Evolutionary conservation across 2,888 invertebrate genomes (phyloP), one percentile per base, ranked within the genome.

Genomic region (Lordiphosa fenestrarum): DNA sequence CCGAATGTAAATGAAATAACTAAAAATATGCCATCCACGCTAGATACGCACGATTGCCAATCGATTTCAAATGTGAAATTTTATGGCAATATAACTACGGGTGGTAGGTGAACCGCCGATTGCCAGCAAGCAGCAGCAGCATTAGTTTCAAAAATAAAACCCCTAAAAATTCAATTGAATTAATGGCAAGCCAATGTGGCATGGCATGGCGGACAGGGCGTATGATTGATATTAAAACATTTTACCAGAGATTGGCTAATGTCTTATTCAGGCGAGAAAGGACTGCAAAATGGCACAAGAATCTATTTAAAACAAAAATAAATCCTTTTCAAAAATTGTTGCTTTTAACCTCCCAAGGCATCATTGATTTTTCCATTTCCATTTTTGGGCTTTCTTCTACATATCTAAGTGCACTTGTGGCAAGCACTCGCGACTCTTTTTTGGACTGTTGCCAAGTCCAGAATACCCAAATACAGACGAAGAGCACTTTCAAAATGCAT

Each of bases 321-420:
- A 15, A 33, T 6, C 33, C 35, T 13, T 44, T 59, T 40, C 53
- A 64, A 30, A 30, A 30, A 30, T 30, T 30, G 30, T 30, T 30
- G 30, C 37, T 19, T 46, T 59, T 46, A 53, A 64, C 54, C 55
- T 53, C 46, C 33, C 44, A 62, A 62, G 64, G 9, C 52, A 38
- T 39, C 64, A 73, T 73, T 73, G 73, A 73, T 77, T 73, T 70
- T 73, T 70, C 47, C 58, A 57, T 75, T 69, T 69, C 15, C 47
- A 40, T 69, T 66, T 63, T 39, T 19, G 42, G 46, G 46, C n/a
- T 52, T 48, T 55, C 33, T 48, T 55, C 33, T 46, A 23, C 37
- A 48, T 58, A 50, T 54, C 44, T 41, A 61, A 75, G 66, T 63
- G 66, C 66, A 69, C 63, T 71, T 70, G 63, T 49, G 50, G 49